These are phyloP conservation scores for Drosophila baimaii DNA, from an alignment of 1,140 invertebrate genomes.

Conservation along the genomic window DNA sequence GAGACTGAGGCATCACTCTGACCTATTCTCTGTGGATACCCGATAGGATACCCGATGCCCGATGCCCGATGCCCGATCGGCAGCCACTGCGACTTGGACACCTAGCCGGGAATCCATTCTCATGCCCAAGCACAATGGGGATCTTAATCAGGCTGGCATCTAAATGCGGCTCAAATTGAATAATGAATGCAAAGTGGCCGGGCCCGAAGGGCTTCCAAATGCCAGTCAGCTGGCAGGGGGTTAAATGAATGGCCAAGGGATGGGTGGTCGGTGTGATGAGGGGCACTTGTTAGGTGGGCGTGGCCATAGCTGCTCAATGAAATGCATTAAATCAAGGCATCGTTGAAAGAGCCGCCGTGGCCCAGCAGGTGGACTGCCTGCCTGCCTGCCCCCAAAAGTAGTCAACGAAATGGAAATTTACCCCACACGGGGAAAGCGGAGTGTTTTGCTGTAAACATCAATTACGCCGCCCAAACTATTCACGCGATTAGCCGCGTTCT, in stretches of 20 bases:
- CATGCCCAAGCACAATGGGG: slow-evolving; percentile 17
- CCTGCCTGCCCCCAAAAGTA: slow-evolving; percentile 55
- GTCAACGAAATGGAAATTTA: slow-evolving; percentile 73
- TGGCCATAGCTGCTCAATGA: slow-evolving; percentile 74
- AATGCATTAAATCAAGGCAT: slow-evolving; percentile 82
- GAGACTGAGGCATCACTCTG: slow-evolving; percentile 17
- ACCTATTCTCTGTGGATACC: slow-evolving; percentile 41
- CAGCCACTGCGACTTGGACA: slow-evolving; percentile 17
- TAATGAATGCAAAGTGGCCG: slow-evolving; percentile 77
- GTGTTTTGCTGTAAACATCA: slow-evolving; percentile 70
- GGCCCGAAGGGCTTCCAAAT: slow-evolving; percentile 17
- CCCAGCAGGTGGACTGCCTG: slow-evolving; percentile 42
- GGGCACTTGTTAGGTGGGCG: slow-evolving; percentile 33
- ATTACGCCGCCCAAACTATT: slow-evolving; percentile 79
- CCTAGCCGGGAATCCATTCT: slow-evolving; percentile 3
- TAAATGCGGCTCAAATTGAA: slow-evolving; percentile 79
- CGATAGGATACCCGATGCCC: slow-evolving; percentile 9
- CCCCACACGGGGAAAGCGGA: slow-evolving; percentile 8
- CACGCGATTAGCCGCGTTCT: slow-evolving; percentile 78
- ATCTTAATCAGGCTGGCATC: slow-evolving; percentile 71
- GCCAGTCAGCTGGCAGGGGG: slow-evolving; percentile 15
- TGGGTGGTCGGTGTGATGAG: not conserved
- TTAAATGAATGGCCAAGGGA: slow-evolving; percentile 46
- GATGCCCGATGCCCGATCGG: no score
- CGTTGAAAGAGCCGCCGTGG: slow-evolving; percentile 57